Evolutionary conservation across 2,888 invertebrate genomes (phyloP).

Genomic region (Falcaria lacertinaria): DNA sequence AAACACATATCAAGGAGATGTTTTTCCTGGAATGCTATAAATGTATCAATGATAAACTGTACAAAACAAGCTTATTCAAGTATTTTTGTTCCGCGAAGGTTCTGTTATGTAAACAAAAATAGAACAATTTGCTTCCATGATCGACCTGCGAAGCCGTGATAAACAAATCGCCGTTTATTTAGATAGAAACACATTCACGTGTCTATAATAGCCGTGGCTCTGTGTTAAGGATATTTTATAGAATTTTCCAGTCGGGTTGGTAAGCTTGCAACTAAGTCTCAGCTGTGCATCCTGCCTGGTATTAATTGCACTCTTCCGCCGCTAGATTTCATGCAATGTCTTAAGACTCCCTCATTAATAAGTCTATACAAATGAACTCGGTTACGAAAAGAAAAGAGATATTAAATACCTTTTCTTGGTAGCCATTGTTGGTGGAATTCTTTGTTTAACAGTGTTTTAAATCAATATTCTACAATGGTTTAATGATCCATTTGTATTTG

Average conservation of each 20-base stretch:
- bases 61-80: conserved; percentile 11
- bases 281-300: conserved; percentile 25
- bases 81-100: conserved; percentile 3
- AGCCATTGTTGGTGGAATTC: conserved; percentile 1
- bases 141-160: background rate
- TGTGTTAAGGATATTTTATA: background rate
- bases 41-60: conserved; percentile 22
- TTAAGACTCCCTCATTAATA: conserved; percentile 48
- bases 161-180: background rate
- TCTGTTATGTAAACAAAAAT: background rate
- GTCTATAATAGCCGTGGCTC: background rate
- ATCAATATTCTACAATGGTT: too few relatives aligned
- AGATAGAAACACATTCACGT: background rate
- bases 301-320: conserved; percentile 42
- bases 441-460: conserved; percentile 13
- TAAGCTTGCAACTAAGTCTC: conserved; percentile 3
- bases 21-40: conserved; percentile 35
- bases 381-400: conserved; percentile 9
- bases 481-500: too few relatives aligned
- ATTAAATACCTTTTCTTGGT: too few relatives aligned
- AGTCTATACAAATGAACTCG: conserved; percentile 27
- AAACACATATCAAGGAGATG: conserved; percentile 46
- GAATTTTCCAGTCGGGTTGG: background rate
- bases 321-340: conserved; percentile 30
- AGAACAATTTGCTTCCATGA: background rate